phyloP scores from a whole-genome alignment of 1,140 invertebrate species.

The Hycleus phaleratus region DNA sequence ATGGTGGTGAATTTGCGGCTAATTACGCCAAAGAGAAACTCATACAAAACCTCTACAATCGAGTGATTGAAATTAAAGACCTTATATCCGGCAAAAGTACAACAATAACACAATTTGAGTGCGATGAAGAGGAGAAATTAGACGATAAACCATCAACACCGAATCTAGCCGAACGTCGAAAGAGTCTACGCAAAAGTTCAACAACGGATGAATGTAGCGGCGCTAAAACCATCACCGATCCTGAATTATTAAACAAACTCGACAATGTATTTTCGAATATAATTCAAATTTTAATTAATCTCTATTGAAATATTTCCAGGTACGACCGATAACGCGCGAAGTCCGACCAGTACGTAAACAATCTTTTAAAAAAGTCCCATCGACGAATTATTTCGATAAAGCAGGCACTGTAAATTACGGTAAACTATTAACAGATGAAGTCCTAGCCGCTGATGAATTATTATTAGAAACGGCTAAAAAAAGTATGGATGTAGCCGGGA shows the following conservation, averaged over 20 bases:
- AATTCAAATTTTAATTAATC: too few relatives aligned
- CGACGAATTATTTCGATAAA: constrained; percentile 47
- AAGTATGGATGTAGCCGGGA: constrained; percentile 82
- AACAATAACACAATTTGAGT: constrained; percentile 35
- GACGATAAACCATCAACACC: not conserved
- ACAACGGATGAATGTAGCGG: constrained; percentile 48
- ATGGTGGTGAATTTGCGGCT: constrained; percentile 90
- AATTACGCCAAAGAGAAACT: constrained; percentile 81
- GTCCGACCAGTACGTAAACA: constrained; percentile 41
- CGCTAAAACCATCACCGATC: constrained; percentile 57
- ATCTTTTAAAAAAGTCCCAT: constrained; percentile 29
- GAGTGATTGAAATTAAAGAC: constrained; percentile 63
- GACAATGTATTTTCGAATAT: constrained; percentile 39
- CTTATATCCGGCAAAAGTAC: constrained; percentile 52
- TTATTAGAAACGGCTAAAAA: constrained; percentile 73
- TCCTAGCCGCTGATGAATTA: constrained; percentile 70
- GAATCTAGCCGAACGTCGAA: constrained; percentile 46
- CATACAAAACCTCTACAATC: constrained; percentile 66
- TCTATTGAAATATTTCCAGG: too few relatives aligned
- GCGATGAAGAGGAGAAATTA: constrained; percentile 35
- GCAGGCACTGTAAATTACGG: constrained; percentile 69
- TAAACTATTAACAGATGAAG: constrained; percentile 75
- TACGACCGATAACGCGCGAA: constrained; percentile 57
- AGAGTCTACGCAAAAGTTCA: constrained; percentile 60
- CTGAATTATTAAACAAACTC: constrained; percentile 56